phyloP scores from a whole-genome alignment of 1,140 invertebrate species.

The Pseudomyrmex pallidus region DNA sequence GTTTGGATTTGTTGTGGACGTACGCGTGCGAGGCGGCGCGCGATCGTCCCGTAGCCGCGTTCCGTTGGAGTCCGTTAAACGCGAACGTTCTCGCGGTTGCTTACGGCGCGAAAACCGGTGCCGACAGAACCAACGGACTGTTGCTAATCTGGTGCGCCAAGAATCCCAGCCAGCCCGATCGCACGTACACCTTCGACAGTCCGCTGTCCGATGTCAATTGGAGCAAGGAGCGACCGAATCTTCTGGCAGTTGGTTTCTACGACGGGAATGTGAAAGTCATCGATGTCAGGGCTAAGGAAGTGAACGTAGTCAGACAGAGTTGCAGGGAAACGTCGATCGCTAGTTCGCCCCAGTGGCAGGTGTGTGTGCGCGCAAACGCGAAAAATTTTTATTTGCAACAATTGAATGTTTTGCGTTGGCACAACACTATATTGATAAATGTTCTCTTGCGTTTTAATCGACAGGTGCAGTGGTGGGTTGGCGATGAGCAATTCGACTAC shows the following conservation, averaged over 20 bases:
- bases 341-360: conserved; percentile 89
- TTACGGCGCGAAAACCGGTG: conserved; percentile 88
- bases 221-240: conserved; percentile 89
- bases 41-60: conserved; percentile 85
- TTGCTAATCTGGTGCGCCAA: conserved; percentile 94
- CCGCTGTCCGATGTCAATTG: conserved; percentile 91
- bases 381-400: background rate
- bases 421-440: background rate
- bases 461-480: conserved; percentile 81
- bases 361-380: background rate
- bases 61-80: conserved; percentile 89
- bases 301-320: conserved; percentile 86
- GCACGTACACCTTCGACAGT: conserved; percentile 88
- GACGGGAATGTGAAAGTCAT: conserved; percentile 91
- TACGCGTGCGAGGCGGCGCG: conserved; percentile 84
- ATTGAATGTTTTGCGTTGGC: background rate
- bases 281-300: conserved; percentile 87
- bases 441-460: background rate
- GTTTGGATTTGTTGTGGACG: conserved; percentile 88
- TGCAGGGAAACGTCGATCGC: conserved; percentile 85
- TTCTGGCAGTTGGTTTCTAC: conserved; percentile 92
- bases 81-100: conserved; percentile 89
- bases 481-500: conserved; percentile 70
- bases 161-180: conserved; percentile 93
- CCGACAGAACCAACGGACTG: conserved; percentile 86